Evolutionary conservation across 2,888 invertebrate species (phyloP).

Genomic region (Rhamnusium bicolor): DNA sequence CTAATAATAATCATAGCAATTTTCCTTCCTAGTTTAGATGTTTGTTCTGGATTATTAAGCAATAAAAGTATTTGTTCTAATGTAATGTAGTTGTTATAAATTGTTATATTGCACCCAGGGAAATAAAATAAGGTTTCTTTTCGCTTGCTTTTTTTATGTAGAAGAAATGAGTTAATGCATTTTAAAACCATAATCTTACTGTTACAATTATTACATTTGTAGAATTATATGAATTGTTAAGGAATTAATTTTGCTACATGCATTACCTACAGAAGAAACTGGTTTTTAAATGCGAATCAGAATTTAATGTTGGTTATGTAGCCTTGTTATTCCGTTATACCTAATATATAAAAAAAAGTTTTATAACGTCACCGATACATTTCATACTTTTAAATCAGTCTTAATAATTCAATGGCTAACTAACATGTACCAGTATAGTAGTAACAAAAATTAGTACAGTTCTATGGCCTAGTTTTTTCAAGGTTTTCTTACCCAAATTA

Average conservation of each 20-base stretch:
- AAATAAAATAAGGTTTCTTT: not conserved
- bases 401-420: no score
- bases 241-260: not conserved
- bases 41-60: slow-evolving; percentile 45
- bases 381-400: no score
- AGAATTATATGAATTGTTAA: not conserved
- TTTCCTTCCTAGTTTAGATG: slow-evolving; percentile 67
- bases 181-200: not conserved
- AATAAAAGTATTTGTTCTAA: slow-evolving; percentile 1
- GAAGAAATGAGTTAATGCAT: not conserved
- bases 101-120: not conserved
- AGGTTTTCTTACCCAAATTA: no score
- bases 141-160: not conserved
- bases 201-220: not conserved
- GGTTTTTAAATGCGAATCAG: not conserved
- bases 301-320: not conserved
- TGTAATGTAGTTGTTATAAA: not conserved
- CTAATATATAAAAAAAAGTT: no score
- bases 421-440: not conserved
- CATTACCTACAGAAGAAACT: not conserved
- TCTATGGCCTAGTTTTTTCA: not conserved
- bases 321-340: no score
- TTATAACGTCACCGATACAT: no score
- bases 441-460: not conserved
- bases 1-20: slow-evolving; percentile 40